Conservation (phyloP, 2,888 invertebrate genomes). For the Lasius platythorax region DNA sequence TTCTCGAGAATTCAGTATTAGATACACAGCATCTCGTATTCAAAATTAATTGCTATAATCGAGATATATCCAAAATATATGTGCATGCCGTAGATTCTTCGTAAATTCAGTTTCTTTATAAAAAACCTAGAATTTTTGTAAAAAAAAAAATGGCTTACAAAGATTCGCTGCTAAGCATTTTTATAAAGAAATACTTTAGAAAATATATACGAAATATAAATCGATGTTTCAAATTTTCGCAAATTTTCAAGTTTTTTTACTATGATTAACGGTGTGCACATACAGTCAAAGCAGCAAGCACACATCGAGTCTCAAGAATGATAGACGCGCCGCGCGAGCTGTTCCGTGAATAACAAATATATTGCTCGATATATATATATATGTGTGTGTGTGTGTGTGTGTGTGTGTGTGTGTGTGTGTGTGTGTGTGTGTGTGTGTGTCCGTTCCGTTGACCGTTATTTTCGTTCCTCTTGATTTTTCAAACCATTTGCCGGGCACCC, state of each 20-base stretch:
- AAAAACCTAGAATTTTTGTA: neutral
- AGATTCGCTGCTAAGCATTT: neutral
- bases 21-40: neutral
- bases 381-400: no score
- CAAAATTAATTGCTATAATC: neutral
- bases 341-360: constrained; percentile 59
- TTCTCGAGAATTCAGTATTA: neutral
- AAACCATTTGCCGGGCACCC: constrained; percentile 68
- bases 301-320: neutral
- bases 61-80: neutral
- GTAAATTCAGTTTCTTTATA: neutral
- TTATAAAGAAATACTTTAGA: neutral
- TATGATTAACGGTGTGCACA: neutral
- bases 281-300: neutral
- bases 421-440: neutral
- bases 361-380: constrained; percentile 30
- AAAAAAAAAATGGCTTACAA: neutral
- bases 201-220: neutral
- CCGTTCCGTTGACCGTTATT: constrained; percentile 65
- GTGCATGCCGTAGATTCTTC: neutral
- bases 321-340: neutral
- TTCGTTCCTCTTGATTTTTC: constrained; percentile 75
- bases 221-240: neutral
- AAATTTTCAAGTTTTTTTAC: neutral
- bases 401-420: no score